Percentiles rank a stretch among this genome's conserved stretches.
Evolutionary conservation across 2,797 vertebrate genomes (phyloP).

Genomic region (Oceanodroma leucorhoa): DNA sequence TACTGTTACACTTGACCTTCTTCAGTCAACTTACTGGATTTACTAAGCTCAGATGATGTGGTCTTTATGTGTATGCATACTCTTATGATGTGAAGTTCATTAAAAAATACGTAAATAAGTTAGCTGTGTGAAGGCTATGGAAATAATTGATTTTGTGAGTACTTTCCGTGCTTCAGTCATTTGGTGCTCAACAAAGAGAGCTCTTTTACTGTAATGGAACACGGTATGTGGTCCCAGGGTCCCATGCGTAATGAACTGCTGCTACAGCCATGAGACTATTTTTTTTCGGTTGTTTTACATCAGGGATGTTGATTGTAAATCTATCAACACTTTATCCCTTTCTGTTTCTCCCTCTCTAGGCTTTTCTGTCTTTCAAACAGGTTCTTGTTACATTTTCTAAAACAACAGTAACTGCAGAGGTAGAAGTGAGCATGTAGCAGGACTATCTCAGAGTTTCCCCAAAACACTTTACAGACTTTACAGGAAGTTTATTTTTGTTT

Average conservation of each 20-base stretch:
- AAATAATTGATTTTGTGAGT: neutral
- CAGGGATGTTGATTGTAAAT: neutral
- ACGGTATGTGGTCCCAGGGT: neutral
- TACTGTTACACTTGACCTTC: neutral
- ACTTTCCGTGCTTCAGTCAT: neutral
- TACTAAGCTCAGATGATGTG: neutral
- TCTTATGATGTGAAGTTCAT: neutral
- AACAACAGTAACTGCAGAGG: neutral
- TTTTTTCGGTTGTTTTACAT: neutral
- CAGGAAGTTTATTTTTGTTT: neutral
- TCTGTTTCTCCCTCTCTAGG: neutral
- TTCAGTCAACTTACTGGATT: neutral
- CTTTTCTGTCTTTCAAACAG: neutral
- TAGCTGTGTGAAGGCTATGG: neutral
- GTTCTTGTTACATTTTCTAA: neutral
- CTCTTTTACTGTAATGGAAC: neutral
- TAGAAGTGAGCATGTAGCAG: neutral
- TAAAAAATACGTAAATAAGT: neutral
- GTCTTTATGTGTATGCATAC: neutral
- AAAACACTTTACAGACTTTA: neutral
- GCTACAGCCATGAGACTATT: neutral
- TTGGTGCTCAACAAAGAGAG: neutral
- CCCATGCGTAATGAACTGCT: neutral
- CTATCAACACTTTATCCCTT: neutral
- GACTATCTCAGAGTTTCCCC: neutral